Conservation (phyloP, 2,797 vertebrate species). For the Cheirogaleus major region DNA sequence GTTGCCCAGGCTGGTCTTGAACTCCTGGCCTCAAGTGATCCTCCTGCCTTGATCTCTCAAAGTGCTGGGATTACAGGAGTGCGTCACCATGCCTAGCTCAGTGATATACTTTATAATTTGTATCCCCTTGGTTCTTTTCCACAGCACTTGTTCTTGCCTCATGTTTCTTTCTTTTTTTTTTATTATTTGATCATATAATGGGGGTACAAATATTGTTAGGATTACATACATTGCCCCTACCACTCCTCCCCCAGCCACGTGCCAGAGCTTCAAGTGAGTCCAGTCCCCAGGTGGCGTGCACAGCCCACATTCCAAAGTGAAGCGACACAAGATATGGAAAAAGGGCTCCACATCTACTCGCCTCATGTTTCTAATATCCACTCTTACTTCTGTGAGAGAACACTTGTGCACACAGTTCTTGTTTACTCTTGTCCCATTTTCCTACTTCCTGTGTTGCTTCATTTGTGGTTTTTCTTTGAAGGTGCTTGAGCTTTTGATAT, state of each 20-base stretch:
- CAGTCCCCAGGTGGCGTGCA: no score
- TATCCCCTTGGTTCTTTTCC: neutral
- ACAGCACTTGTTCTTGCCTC: neutral
- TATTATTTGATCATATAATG: no score
- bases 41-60: no score
- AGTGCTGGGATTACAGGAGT: no score
- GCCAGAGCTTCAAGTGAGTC: no score
- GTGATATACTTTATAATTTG: neutral
- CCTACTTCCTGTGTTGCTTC: neutral
- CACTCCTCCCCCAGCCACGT: no score
- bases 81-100: neutral
- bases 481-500: neutral
- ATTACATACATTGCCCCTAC: no score
- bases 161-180: no score
- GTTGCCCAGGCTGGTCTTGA: neutral
- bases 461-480: neutral
- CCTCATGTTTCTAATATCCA: neutral
- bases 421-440: neutral
- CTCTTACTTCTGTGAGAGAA: neutral
- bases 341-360: no score
- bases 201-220: no score
- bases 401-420: neutral
- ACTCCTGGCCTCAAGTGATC: neutral
- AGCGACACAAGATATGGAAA: no score
- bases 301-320: no score